Conservation (phyloP, 2,113 vertebrate species). For the Elanoides forficatus region DNA sequence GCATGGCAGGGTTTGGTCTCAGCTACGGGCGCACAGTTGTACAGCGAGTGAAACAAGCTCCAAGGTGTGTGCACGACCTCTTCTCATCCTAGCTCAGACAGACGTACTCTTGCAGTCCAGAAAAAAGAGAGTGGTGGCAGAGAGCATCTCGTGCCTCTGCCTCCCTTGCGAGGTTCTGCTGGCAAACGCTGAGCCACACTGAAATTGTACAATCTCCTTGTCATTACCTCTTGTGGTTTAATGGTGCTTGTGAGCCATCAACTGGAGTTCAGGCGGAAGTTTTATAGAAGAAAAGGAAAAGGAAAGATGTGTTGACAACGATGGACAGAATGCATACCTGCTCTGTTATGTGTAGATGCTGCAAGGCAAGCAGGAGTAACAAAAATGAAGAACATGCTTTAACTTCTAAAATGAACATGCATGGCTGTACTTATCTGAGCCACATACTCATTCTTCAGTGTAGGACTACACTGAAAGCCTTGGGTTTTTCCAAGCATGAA, state of each 20-base stretch:
- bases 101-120: neutral
- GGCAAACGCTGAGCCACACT: neutral
- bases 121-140: neutral
- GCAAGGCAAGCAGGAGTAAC: neutral
- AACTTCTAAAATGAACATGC: neutral
- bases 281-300: neutral
- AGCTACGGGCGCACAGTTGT: neutral
- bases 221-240: neutral
- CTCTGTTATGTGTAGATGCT: neutral
- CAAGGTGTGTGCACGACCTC: accelerated
- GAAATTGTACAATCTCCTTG: neutral
- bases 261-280: neutral
- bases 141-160: neutral
- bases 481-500: neutral
- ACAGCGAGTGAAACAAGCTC: neutral
- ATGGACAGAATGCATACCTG: neutral
- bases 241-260: neutral
- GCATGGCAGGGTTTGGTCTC: accelerated
- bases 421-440: neutral
- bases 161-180: neutral
- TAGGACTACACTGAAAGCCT: neutral
- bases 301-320: neutral
- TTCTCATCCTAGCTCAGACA: neutral
- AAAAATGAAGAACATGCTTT: neutral
- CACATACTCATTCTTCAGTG: neutral